Evolutionary conservation across 2,113 vertebrate genomes (phyloP).

Genomic region (Oncorhynchus tshawytscha): DNA sequence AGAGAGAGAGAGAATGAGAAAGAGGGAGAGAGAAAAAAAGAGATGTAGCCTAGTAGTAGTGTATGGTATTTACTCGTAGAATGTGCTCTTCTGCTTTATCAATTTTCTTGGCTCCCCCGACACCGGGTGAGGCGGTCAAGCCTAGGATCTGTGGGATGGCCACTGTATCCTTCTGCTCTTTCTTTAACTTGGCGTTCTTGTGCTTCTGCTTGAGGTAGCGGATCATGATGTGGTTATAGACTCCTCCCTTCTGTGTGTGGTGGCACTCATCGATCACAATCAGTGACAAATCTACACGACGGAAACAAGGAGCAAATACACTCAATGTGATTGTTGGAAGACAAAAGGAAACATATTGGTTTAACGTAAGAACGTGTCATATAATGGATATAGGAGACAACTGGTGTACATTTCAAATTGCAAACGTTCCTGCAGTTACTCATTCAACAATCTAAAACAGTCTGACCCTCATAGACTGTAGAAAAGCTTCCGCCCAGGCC

Average conservation of each 20-base stretch:
- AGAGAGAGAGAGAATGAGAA: not conserved
- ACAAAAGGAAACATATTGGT: too few species aligned
- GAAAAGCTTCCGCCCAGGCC: too few species aligned
- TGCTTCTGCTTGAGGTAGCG: constrained; percentile 86
- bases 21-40: too few species aligned
- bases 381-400: not conserved
- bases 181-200: constrained; percentile 71
- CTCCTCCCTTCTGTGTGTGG: constrained; percentile 89
- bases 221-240: constrained; percentile 91
- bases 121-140: constrained; percentile 92
- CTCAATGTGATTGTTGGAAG: not conserved
- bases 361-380: too few species aligned
- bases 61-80: constrained; percentile 78
- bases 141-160: constrained; percentile 89
- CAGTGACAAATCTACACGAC: constrained; percentile 82
- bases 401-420: not conserved
- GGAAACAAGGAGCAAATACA: constrained; percentile 6
- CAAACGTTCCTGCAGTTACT: too few species aligned
- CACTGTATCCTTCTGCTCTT: constrained; percentile 69
- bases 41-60: too few species aligned
- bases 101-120: constrained; percentile 80
- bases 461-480: too few species aligned
- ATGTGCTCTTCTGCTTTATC: constrained; percentile 88
- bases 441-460: too few species aligned
- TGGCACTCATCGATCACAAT: constrained; percentile 85